A percentile compares a stretch with the other conserved stretches of the same genome.
phyloP scores from a whole-genome alignment of 2,888 invertebrate genomes.

The Sinhomidia bicolor region DNA sequence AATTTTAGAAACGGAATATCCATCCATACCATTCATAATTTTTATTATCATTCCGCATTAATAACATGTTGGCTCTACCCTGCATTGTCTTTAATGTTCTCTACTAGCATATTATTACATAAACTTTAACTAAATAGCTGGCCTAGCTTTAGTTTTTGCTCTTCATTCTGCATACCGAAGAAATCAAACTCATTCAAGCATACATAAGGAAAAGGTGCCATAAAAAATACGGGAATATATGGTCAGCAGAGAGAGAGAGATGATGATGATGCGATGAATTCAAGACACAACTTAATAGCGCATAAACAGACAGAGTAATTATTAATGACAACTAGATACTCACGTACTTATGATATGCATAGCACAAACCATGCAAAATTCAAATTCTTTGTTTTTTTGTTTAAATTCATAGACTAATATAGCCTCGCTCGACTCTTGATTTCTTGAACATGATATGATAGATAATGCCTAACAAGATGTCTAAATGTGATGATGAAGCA shows the following conservation, averaged over 20 bases:
- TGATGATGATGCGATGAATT: no score
- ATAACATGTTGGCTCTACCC: no score
- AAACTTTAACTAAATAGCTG: no score
- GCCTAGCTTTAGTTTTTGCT: no score
- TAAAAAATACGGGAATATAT: neutral
- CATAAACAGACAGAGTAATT: neutral
- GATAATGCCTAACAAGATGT: no score
- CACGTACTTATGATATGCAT: neutral
- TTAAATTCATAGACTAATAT: neutral
- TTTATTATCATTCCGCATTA: neutral
- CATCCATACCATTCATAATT: conserved; percentile 3
- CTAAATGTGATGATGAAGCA: neutral
- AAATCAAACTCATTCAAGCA: neutral
- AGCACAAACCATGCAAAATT: conserved; percentile 14
- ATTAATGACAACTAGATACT: conserved; percentile 6
- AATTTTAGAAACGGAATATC: no score
- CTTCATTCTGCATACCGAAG: neutral
- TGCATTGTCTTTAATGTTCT: no score
- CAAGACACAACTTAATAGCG: neutral
- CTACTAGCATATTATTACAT: no score
- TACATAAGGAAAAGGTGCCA: neutral
- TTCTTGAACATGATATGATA: conserved; percentile 23
- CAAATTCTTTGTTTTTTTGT: neutral
- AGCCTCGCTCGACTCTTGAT: neutral
- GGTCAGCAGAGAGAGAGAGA: neutral